Base-by-base conservation (phyloP, 2,888 invertebrate species). In the Polydrusus tereticollis region DNA sequence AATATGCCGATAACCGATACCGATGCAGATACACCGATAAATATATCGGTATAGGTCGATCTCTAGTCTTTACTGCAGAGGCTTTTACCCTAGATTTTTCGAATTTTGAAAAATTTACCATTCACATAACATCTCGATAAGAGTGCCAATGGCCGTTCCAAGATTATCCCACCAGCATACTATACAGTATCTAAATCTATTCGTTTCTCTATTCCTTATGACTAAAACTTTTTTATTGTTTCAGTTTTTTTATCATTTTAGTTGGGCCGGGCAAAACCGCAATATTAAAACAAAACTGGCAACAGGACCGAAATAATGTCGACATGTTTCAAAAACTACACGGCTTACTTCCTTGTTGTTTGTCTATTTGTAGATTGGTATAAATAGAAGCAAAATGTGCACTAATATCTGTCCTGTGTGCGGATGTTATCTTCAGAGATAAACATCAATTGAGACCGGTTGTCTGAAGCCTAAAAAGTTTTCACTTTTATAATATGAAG, bases 301-400 rank as follows among this genome's bases (percentile, higher is more conserved):
- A 29, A 14, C n/a, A 26, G 52, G 6, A 20, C 52, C 16, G 20
- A 76, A 70, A 72, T 75, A 72, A 75, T 64, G 68, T 66, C 23
- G 57, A 67, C 69, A 59, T 74, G 70, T 74, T 73, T 72, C 55
- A 70, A 67, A 68, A 68, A 69, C 33, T 21, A 33, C 45, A 62
- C 47, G 12, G 47, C 71, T 26, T 59, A 75, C 75, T 77, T 77
- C 77, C 76, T 76, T 73, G 74, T 65, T 57, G 65, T 57, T n/a
- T 12, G 41, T 76, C 77, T 76, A 77, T 76, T 75, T 75, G 74
- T 77, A 65, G 76, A 75, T 69, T 69, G 58, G 65, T 77, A 77
- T 74, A 73, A 77, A 77, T 77, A 77, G 73, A 71, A 12, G 38
- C 57, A 73, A 66, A 74, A 64, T 52, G 63, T 64, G 63, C 63